Evolutionary conservation across 2,113 vertebrate species (phyloP).

Genomic region (Phasianus colchicus): DNA sequence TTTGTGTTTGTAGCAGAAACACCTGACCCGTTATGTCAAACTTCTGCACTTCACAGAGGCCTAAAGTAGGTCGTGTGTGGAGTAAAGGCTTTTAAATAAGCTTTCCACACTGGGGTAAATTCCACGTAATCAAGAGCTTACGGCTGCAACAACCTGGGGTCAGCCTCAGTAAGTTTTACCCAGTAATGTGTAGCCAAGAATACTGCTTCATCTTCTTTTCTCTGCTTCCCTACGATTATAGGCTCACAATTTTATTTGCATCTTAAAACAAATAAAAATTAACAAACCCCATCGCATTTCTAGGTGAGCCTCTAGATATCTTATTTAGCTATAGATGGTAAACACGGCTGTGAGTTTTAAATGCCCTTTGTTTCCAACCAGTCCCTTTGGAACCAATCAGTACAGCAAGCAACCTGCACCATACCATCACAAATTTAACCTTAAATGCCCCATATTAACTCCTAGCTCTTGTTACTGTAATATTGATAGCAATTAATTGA

Average conservation of each 20-base stretch:
- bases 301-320: neutral
- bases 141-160: neutral
- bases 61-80: accelerated
- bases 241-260: neutral
- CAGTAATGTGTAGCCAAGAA: neutral
- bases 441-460: neutral
- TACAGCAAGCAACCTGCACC: neutral
- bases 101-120: neutral
- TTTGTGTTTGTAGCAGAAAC: neutral
- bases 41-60: neutral
- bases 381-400: slow-evolving; percentile 35
- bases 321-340: neutral
- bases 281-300: neutral
- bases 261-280: neutral
- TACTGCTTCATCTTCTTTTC: neutral
- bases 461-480: neutral
- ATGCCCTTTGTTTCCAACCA: neutral
- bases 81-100: neutral
- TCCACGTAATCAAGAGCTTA: neutral
- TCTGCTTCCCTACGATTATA: neutral
- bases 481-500: neutral
- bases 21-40: neutral
- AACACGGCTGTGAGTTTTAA: neutral
- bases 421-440: neutral
- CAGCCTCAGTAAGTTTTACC: neutral